Evolutionary conservation across 2,888 invertebrate genomes (phyloP), one percentile per base, ranked within the genome.

Genomic region (Rotaria macrura): DNA sequence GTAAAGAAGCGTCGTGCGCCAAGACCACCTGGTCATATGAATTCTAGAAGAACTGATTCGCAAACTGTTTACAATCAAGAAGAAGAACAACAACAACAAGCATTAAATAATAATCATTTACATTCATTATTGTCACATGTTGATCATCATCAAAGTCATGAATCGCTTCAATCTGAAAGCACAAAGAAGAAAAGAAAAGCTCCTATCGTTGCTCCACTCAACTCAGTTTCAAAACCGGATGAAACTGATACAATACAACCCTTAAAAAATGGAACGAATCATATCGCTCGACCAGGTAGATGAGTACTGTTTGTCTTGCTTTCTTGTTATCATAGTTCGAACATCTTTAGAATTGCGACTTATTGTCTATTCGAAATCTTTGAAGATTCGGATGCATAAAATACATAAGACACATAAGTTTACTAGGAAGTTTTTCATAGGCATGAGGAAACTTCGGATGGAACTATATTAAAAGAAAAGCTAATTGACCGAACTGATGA

Each of bases 1-100:
- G 25, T 20, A 38, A 79, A 79, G 10, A 79, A 79, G 43, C 79
- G 79, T 40, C 79, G 79, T 43, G 79, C 79, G 43, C 79, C 79
- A 43, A 43, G 34, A 79, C 43, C 79, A n/a, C 79, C 79, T 43
- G 79, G 43, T 43, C 25, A 25, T 25, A 40, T 25, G 9, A n/a
- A 23, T 25, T 43, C 79, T 12, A 25, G 3, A 2, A 23, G 43
- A 43, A 9, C 9, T 43, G 43, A 43, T 17, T 43, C 40, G 43
- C 79, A 79, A 43, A 40, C n/a, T 79, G 25, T 43, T 40, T 79
- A 79, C n/a, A 43, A 4, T 79, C 40, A 43, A n/a, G n/a, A n/a
- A n/a, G n/a, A n/a, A n/a, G n/a, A n/a, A n/a, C n/a, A n/a, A n/a
- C n/a, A n/a, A 23, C 40, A 79, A n/a, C 40, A 79, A 40, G 0